Percentiles rank a stretch among this genome's conserved stretches.
These are phyloP conservation scores for Polylopha cassiicola DNA, from an alignment of 2,888 invertebrate species.

Conservation along the genomic window DNA sequence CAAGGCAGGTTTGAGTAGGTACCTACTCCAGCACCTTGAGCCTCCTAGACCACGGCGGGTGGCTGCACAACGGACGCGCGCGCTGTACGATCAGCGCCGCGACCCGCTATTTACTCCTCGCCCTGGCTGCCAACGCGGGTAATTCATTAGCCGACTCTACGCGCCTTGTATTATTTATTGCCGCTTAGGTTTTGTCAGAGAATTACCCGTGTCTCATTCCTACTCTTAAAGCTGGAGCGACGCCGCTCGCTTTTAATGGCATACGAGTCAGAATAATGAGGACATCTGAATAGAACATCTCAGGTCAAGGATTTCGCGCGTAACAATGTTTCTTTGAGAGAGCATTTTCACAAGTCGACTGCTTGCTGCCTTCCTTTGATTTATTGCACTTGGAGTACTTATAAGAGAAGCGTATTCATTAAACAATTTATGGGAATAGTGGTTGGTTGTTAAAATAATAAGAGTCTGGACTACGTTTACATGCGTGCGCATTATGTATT, in stretches of 20 bases:
- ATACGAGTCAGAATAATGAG: constrained; percentile 51
- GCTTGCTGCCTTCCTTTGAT: constrained; percentile 35
- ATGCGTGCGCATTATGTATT: too few relatives aligned
- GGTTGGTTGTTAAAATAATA: constrained; percentile 6
- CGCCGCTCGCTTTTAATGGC: constrained; percentile 45
- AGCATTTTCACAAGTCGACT: constrained; percentile 36
- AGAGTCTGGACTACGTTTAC: too few relatives aligned
- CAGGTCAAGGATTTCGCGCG: constrained; percentile 51
- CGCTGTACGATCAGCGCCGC: constrained; percentile 25
- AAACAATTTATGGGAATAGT: constrained; percentile 29
- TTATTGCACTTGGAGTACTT: constrained; percentile 38
- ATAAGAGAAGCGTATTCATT: constrained; percentile 32
- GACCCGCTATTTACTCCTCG: constrained; percentile 50
- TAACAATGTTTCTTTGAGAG: constrained; percentile 48
- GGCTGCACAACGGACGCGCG: constrained; percentile 36
- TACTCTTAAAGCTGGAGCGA: constrained; percentile 51
- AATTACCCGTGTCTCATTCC: constrained; percentile 43
- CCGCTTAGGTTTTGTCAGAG: constrained; percentile 58
- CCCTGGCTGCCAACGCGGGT: constrained; percentile 47
- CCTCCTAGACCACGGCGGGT: too few relatives aligned
- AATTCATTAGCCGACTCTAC: constrained; percentile 69
- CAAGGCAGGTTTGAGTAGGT: too few relatives aligned
- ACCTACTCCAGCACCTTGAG: too few relatives aligned
- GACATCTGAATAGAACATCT: constrained; percentile 57
- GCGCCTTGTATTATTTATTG: constrained; percentile 65